Base-by-base conservation (phyloP, 2,797 vertebrate species). In the Rhinogobio ventralis region DNA sequence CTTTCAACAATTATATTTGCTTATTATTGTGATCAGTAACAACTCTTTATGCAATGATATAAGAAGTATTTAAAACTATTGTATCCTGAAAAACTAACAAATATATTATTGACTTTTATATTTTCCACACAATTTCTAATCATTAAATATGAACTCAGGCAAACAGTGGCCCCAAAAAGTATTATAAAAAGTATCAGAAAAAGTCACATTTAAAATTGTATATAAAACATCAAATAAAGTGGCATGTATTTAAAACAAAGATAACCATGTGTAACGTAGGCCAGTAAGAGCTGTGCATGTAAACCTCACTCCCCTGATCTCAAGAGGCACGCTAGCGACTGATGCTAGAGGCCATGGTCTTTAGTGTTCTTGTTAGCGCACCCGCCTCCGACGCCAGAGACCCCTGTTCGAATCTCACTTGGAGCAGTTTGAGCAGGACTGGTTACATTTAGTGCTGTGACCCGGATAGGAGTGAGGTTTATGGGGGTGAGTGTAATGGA, bases 1-100 rank as follows among this genome's bases (percentile, higher is more conserved):
- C 33, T 55, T 45, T 17, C 45, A 25, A 75, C 36, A 74, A 73
- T 51, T 39, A 74, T 28, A 68, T 6, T 28, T 64, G 4, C 45
- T 19, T 72, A 51, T 72, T 69, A 64, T 64, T 69, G 42, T 64
- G 20, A 73, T 66, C 33, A 57, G 66, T 71, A 45, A 71, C 23
- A 53, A 36, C 23, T 30, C 30, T 83, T 66, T 71, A 83, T 66
- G 30, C 5, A 51, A 28, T 28, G 46, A 64, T 30, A 67, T 82
- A 60, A 46, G 3, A 66, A 14, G n/a, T 36, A 60, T 83, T 73
- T 73, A 19, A 66, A 66, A 45, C 39, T 46, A 23, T 42, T 33
- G 39, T 86, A 86, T 64, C 30, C 55, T 79, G 17, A 79, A 74
- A 30, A 72, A 28, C 73, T 69, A 66, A 75, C 79, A 81, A 68